phyloP scores from a whole-genome alignment of 2,113 vertebrate genomes.

The Odontesthes bonariensis region DNA sequence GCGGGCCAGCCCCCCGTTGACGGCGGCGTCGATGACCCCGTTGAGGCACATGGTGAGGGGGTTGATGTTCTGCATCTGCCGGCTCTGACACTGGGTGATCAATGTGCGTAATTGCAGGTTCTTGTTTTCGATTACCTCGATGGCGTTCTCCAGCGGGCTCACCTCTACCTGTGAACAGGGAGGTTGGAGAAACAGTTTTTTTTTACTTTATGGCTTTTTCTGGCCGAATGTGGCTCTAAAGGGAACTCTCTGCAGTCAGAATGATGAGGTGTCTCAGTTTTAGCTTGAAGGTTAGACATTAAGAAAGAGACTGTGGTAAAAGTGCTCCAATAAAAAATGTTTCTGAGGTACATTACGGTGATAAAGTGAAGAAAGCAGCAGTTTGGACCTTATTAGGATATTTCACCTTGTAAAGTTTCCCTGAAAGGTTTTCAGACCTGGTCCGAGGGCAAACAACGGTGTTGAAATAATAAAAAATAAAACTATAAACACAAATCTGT shows the following conservation, averaged over 20 bases:
- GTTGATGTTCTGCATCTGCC: constrained; percentile 98
- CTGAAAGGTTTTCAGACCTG: no score
- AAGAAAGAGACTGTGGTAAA: neutral
- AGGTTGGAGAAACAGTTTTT: neutral
- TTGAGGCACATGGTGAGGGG: constrained; percentile 99
- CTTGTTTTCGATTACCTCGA: constrained; percentile 98
- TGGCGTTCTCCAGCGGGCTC: constrained; percentile 98
- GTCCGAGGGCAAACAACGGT: no score
- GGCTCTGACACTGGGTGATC: constrained; percentile 94
- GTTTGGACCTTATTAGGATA: neutral
- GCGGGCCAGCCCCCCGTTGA: constrained; percentile 96
- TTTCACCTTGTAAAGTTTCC: no score
- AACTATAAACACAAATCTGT: no score
- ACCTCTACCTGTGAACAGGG: constrained; percentile 89
- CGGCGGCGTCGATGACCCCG: constrained; percentile 97
- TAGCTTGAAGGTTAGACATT: neutral
- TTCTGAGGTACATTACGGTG: no score
- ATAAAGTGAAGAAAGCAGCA: neutral
- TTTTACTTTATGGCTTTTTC: neutral
- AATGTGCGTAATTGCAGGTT: constrained; percentile 94
- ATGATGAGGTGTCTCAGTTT: neutral
- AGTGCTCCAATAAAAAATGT: neutral
- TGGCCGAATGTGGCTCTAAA: neutral
- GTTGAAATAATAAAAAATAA: no score
- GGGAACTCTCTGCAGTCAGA: neutral